Evolutionary conservation across 2,888 invertebrate species (phyloP), one percentile per base, ranked within the genome.

Genomic region (Melinopterus prodromus): DNA sequence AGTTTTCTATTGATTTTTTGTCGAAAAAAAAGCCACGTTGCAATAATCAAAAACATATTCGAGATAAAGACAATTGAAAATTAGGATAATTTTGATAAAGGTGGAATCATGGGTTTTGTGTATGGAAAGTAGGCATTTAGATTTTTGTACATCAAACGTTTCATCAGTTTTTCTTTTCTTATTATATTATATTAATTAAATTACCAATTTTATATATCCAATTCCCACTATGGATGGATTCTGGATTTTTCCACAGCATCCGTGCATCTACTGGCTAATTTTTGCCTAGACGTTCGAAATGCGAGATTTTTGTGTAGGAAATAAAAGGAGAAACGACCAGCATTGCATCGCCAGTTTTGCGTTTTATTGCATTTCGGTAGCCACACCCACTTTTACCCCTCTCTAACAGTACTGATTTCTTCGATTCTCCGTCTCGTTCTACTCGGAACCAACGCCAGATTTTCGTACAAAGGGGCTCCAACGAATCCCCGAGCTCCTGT

Each of bases 321-420:
- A 37, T 79, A 53, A 76, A 37, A 77, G 69, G 69, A 37, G 76
- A 77, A 79, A 71, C 71, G 71, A 76, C 76, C 36, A 69, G 71
- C 71, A 72, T 77, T 71, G 76, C 38, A 36, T 69, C 35, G 36
- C n/a, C n/a, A 36, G 36, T 35, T 37, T 37, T 37, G 35, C 35
- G 35, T 74, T 79, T 79, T 79, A 77, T 79, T 72, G 69, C 76
- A 77, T 81, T 79, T 79, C 77, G 74, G 37, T 76, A 82, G 84
- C 85, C 81, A 84, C 86, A 82, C 86, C 86, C 83, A 83, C 79
- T 81, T n/a, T 35, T 78, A 71, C 81, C 83, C 85, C 85, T 83
- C 81, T 84, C 83, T 82, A 81, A 82, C 82, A 79, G 83, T 80
- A 81, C 79, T 80, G 81, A 81, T 84, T 82, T 81, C 78, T 81